Conservation (phyloP, 2,113 vertebrate species). For the Tor tambroides region DNA sequence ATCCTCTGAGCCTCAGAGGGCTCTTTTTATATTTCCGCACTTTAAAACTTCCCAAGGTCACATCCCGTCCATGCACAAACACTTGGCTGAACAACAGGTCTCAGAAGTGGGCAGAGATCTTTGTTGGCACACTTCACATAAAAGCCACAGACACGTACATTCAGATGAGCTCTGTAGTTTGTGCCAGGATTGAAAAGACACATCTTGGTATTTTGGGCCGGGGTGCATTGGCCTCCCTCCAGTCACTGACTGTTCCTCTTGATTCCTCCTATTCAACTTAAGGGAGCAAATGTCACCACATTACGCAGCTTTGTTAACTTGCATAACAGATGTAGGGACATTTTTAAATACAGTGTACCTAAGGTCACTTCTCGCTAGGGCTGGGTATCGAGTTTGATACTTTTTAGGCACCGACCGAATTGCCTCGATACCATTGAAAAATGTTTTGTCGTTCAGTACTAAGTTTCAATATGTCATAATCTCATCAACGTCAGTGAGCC, state of each 20-base stretch:
- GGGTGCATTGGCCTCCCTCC: neutral
- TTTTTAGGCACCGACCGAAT: too few species aligned
- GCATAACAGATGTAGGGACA: neutral
- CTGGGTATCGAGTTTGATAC: too few species aligned
- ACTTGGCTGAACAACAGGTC: constrained; percentile 43
- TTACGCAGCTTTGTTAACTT: neutral
- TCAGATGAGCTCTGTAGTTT: constrained; percentile 12
- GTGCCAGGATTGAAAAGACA: constrained; percentile 20
- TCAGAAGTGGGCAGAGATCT: constrained; percentile 4
- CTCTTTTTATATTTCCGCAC: constrained; percentile 8
- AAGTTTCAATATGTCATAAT: too few species aligned
- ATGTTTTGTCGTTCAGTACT: too few species aligned
- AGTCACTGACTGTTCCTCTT: neutral
- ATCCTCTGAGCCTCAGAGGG: neutral
- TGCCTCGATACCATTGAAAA: too few species aligned
- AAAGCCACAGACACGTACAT: constrained; percentile 1
- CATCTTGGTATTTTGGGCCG: constrained; percentile 2
- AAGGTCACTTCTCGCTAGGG: neutral
- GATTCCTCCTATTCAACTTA: neutral
- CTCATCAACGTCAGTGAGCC: too few species aligned
- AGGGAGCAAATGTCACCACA: neutral
- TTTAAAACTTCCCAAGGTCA: constrained; percentile 41
- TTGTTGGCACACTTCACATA: constrained; percentile 22
- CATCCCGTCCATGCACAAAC: constrained; percentile 8
- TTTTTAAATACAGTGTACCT: neutral